Evolutionary conservation across 1,140 invertebrate species (phyloP).

Genomic region (Cotesia vestalis): DNA sequence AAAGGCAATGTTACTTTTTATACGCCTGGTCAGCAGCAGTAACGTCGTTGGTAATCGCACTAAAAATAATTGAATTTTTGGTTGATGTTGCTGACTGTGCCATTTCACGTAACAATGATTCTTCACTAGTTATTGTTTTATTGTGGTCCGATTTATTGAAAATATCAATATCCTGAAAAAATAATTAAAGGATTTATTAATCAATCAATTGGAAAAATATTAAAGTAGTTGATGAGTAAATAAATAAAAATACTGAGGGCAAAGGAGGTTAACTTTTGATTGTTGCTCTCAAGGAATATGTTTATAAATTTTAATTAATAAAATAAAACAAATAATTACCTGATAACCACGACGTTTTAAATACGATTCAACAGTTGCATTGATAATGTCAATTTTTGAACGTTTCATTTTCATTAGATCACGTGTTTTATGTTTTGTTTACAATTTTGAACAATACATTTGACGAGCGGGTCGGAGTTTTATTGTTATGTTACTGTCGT

Average conservation of each 20-base stretch:
- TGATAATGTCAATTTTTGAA: slow-evolving; percentile 61
- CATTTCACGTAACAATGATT: slow-evolving; percentile 58
- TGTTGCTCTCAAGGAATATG: no score
- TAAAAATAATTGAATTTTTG: slow-evolving; percentile 63
- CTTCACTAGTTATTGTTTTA: slow-evolving; percentile 55
- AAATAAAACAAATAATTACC: slow-evolving; percentile 42
- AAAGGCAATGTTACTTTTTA: slow-evolving; percentile 50
- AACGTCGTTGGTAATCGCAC: slow-evolving; percentile 61
- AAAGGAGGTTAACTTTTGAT: no score
- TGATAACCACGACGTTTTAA: slow-evolving; percentile 64
- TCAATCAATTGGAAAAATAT: slow-evolving; percentile 16
- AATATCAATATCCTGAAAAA: slow-evolving; percentile 53
- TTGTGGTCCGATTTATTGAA: slow-evolving; percentile 53
- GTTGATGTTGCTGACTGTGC: slow-evolving; percentile 60
- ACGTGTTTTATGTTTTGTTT: slow-evolving; percentile 29
- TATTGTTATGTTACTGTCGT: no score
- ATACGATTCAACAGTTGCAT: slow-evolving; percentile 63
- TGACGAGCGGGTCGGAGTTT: no score
- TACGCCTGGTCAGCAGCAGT: slow-evolving; percentile 61
- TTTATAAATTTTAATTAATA: no score
- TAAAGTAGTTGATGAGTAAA: background rate
- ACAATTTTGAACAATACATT: slow-evolving; percentile 20
- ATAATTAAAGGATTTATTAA: slow-evolving; percentile 4
- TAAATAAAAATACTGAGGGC: no score
- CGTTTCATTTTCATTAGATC: slow-evolving; percentile 63